A percentile compares a stretch with the other conserved stretches of the same genome.
These are phyloP conservation scores for Arnoldichthys spilopterus DNA, from an alignment of 2,797 vertebrate genomes.

Conservation along the genomic window DNA sequence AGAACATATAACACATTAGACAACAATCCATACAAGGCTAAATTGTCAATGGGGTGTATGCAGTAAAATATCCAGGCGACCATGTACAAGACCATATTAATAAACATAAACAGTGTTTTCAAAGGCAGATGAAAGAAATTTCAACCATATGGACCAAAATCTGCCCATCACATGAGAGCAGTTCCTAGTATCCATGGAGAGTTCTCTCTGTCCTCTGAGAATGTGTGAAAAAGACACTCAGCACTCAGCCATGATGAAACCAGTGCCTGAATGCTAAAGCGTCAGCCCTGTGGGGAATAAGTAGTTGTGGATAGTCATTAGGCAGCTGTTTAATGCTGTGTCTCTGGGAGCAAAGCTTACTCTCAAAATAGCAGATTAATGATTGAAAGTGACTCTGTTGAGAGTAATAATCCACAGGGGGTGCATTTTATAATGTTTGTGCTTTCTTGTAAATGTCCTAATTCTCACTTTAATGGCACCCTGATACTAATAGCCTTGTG, in stretches of 20 bases:
- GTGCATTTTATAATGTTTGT: background rate
- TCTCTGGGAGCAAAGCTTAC: background rate
- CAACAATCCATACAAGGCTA: background rate
- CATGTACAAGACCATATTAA: too few relatives aligned
- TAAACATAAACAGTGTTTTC: background rate
- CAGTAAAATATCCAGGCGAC: too few relatives aligned
- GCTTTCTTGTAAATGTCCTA: background rate
- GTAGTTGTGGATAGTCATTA: background rate
- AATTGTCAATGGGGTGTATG: background rate
- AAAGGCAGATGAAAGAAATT: background rate
- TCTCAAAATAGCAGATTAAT: background rate
- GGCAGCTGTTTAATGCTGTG: too few relatives aligned
- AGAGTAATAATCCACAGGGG: background rate
- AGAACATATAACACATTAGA: background rate
- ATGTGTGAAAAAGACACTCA: slow-evolving; percentile 4
- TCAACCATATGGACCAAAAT: background rate
- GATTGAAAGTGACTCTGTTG: background rate
- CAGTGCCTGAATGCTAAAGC: background rate
- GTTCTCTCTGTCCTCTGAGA: slow-evolving; percentile 17
- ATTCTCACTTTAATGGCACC: background rate
- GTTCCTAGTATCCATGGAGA: background rate
- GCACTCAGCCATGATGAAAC: background rate
- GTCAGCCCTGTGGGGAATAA: slow-evolving; percentile 7
- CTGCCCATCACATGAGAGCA: background rate
- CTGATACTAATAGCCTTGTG: background rate